A percentile compares a stretch with the other conserved stretches of the same genome.
These are phyloP conservation scores for Salarias fasciatus DNA, from an alignment of 2,797 vertebrate genomes.

Conservation along the genomic window DNA sequence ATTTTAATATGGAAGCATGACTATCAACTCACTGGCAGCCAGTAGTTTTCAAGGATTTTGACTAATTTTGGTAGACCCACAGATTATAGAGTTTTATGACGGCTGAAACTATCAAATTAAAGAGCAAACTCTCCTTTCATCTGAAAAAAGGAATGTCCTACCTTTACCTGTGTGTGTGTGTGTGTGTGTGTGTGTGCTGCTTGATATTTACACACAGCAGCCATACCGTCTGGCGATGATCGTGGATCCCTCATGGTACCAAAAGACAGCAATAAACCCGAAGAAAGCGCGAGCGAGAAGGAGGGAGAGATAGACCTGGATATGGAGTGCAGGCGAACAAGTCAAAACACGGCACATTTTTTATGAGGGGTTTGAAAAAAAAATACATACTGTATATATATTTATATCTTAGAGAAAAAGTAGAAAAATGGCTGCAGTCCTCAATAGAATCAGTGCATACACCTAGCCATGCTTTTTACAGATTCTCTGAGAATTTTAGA, in stretches of 20 bases:
- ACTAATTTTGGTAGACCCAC: too few species aligned
- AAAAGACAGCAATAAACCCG: conserved; percentile 70
- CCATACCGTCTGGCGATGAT: conserved; percentile 67
- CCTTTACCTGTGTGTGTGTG: too few species aligned
- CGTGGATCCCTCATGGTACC: conserved; percentile 72
- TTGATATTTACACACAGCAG: conserved; percentile 81
- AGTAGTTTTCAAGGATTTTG: too few species aligned
- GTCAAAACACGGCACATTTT: conserved; percentile 46
- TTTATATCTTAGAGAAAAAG: neutral
- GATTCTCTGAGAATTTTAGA: too few species aligned
- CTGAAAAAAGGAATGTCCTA: too few species aligned
- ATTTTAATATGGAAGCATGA: too few species aligned
- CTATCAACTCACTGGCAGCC: too few species aligned
- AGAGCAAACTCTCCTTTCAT: too few species aligned
- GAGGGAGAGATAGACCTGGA: conserved; percentile 50
- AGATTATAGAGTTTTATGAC: too few species aligned
- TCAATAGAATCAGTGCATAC: too few species aligned
- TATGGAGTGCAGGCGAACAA: conserved; percentile 31
- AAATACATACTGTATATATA: conserved; percentile 7
- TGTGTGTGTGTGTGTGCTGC: conserved; percentile 26
- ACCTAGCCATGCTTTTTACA: too few species aligned
- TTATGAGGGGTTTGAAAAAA: conserved; percentile 23
- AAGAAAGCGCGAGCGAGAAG: conserved; percentile 28
- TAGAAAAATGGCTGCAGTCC: conserved; percentile 18
- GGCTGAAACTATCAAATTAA: too few species aligned